These are phyloP conservation scores for Pachyrhynchus sulphureomaculatus DNA, from an alignment of 1,140 invertebrate species.

Conservation along the genomic window DNA sequence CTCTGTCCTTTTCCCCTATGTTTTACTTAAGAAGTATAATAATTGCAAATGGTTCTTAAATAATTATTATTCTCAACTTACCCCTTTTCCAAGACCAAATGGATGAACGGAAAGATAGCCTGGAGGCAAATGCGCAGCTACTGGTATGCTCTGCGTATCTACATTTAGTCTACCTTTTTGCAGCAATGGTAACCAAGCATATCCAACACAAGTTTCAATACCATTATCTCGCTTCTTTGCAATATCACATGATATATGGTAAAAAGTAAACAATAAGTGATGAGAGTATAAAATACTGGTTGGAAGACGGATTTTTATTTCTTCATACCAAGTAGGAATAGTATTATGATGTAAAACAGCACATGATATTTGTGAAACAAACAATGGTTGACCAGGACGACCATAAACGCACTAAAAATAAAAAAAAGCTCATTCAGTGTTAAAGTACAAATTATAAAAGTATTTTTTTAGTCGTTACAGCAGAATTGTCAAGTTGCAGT, in stretches of 20 bases:
- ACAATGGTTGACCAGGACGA: conserved; percentile 63
- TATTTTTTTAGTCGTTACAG: too few relatives aligned
- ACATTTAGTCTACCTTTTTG: conserved; percentile 78
- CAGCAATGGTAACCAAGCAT: conserved; percentile 85
- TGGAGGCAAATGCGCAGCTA: conserved; percentile 80
- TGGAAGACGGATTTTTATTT: conserved; percentile 85
- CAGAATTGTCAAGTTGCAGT: too few relatives aligned
- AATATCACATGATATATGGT: conserved; percentile 85
- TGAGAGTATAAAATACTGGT: conserved; percentile 74
- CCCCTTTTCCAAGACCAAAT: conserved; percentile 85
- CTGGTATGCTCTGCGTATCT: conserved; percentile 77
- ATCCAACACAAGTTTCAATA: conserved; percentile 86
- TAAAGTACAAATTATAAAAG: too few relatives aligned
- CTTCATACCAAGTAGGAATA: conserved; percentile 80
- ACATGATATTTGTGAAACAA: conserved; percentile 66
- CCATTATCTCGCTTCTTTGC: conserved; percentile 77
- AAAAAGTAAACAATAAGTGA: conserved; percentile 86
- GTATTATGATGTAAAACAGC: conserved; percentile 80
- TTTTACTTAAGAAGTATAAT: too few relatives aligned
- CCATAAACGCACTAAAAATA: conserved; percentile 72
- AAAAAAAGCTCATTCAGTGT: not conserved
- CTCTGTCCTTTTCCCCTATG: too few relatives aligned
- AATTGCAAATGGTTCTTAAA: too few relatives aligned
- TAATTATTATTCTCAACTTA: too few relatives aligned
- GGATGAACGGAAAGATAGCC: conserved; percentile 88